A percentile compares a stretch with the other conserved stretches of the same genome.
Evolutionary conservation across 2,113 vertebrate species (phyloP).

Genomic region (Chaenocephalus aceratus): DNA sequence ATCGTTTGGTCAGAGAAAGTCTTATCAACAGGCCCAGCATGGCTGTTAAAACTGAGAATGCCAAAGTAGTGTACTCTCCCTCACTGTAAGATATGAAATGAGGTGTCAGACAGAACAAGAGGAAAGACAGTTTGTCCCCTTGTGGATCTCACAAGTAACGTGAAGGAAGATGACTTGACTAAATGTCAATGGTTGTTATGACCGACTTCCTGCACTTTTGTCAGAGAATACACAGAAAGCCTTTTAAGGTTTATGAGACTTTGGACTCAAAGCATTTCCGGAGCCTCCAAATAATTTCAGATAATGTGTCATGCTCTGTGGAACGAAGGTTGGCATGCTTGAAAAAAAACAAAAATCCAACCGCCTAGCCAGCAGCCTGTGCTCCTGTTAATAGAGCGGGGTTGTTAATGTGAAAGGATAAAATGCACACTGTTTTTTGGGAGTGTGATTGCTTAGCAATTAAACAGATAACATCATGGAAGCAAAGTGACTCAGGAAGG

Average conservation of each 20-base stretch:
- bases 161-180: background rate
- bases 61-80: conserved; percentile 23
- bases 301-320: conserved; percentile 23
- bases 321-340: conserved; percentile 28
- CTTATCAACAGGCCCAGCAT: background rate
- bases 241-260: background rate
- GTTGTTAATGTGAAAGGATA: conserved; percentile 1
- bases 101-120: conserved; percentile 10
- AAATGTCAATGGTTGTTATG: background rate
- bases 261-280: conserved; percentile 33
- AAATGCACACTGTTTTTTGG: conserved; percentile 1
- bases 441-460: conserved; percentile 1
- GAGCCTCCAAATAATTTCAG: conserved; percentile 16
- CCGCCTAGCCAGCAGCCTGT: background rate
- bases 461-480: conserved; percentile 23
- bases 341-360: conserved; percentile 17
- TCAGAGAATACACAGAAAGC: conserved; percentile 9
- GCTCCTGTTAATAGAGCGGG: background rate
- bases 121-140: conserved; percentile 21
- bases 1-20: conserved; percentile 12
- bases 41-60: conserved; percentile 33
- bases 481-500: background rate
- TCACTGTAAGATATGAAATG: conserved; percentile 2
- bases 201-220: background rate
- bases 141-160: background rate